Evolutionary conservation across 1,140 invertebrate species (phyloP), one percentile per base, ranked within the genome.

Genomic region (Triops cancriformis): DNA sequence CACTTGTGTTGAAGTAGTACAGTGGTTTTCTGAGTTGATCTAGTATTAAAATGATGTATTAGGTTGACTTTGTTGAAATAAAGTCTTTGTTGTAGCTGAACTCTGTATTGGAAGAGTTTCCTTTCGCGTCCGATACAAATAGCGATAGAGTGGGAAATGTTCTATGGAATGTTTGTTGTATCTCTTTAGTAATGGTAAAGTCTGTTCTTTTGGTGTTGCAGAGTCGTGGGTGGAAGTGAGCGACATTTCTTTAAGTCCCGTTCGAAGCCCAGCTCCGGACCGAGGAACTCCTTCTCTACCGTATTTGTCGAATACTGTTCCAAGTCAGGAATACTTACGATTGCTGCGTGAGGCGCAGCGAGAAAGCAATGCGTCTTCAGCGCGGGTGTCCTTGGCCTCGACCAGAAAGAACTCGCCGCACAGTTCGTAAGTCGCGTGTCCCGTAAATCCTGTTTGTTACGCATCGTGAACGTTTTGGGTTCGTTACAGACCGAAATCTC

Each of bases 141-240:
- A 37, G 2, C 2, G 7, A 37, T 7, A 37, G 7, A 37, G 7
- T 37, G 31, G 2, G 2, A 37, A 37, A 4, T 4, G 31, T 37
- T 2, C 2, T 37, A 37, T 37, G 2, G 31, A 7, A 37, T 37
- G 31, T 2, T 37, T 37, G 31, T 37, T 7, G 31, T 37, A 2
- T 7, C 2, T 37, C 7, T 37, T 2, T 37, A 37, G 7, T 37
- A 7, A 37, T 37, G 2, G 31, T 37, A 37, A 37, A 4, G 2
- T 37, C 31, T 37, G 31, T 37, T 7, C 12, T 77, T 79, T 81
- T 79, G 72, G 43, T 78, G 76, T 82, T 87, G 11, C 87, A 95
- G 93, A 95, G 85, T 94, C 93, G 76, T 95, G 93, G 93, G 93
- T 95, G 80, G 91, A 94, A 82, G 83, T 94, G 80, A 90, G 88